Base-by-base conservation (phyloP, 2,113 vertebrate genomes). In the Indicator indicator region DNA sequence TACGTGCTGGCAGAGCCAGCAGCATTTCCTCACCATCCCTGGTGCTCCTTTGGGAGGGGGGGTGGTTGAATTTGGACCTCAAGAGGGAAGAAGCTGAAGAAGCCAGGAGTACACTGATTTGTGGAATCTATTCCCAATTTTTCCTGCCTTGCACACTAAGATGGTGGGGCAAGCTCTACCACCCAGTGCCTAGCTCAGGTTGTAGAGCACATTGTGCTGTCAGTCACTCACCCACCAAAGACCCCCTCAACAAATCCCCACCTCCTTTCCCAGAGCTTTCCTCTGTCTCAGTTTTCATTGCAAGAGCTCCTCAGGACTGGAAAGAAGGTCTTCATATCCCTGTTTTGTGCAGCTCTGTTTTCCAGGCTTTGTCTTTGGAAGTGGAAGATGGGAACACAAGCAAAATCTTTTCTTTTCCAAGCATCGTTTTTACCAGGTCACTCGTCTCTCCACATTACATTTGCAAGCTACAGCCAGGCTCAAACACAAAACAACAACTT, bases 161-260 rank as follows among this genome's bases (percentile, higher is more conserved):
- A 30, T 17, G 15, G 3, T 79, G 72, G 36, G 44, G 15, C 2
- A 11, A 83, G 50, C 6, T 72, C 68, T 50, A 6, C 6, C 28
- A 55, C 7, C 3, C 0, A 0, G 15, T 50, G 17, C 23, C 70
- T 70, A 54, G 8, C 9, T 13, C 4, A 1, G 2, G 1, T 32
- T 23, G 12, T 38, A 83, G 36, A 87, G 36, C 27, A 77, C 24
- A n/a, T 19, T 48, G 40, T 69, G 28, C 62, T 59, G 1, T 18
- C 2, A 2, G 9, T 42, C 33, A 56, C 9, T 2, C n/a, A 24
- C 2, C 7, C 23, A 23, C 14, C 32, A 63, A 58, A 74, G 13
- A 33, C 32, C 44, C 32, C 26, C 11, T 82, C 36, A 46, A 24
- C 8, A 89, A 52, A 19, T 20, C 42, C 33, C 18, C 33, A 82